phyloP scores from a whole-genome alignment of 2,113 vertebrate genomes.

The Lontra canadensis region DNA sequence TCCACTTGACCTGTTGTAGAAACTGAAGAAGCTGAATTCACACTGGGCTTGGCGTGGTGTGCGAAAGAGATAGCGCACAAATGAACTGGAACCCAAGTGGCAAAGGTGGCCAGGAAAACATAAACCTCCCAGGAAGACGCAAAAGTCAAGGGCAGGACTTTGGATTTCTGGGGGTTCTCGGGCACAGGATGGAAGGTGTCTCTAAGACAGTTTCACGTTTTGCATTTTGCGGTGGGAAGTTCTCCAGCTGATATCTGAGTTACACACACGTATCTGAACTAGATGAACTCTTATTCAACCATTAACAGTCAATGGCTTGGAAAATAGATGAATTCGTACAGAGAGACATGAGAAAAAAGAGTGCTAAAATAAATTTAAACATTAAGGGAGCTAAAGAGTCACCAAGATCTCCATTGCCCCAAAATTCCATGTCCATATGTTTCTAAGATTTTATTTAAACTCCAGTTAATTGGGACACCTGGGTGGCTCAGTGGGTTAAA shows the following conservation, averaged over 20 bases:
- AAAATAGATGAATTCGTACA: not conserved
- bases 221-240: not conserved
- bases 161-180: not conserved
- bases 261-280: not conserved
- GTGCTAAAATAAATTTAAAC: not conserved
- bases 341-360: not conserved
- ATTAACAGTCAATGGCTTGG: not conserved
- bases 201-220: not conserved
- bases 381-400: not conserved
- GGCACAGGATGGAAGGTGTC: not conserved
- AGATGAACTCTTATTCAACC: not conserved
- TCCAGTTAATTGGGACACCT: not conserved
- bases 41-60: not conserved
- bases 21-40: not conserved
- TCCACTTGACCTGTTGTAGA: not conserved
- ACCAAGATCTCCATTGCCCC: not conserved
- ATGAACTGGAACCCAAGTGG: not conserved
- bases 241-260: not conserved
- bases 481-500: too few species aligned
- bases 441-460: not conserved
- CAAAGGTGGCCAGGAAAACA: not conserved
- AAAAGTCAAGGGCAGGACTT: not conserved
- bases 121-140: not conserved
- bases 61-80: not conserved
- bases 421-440: not conserved